A percentile compares a stretch with the other conserved stretches of the same genome.
These are phyloP conservation scores for Papilio gigon DNA, from an alignment of 2,888 invertebrate species.

Conservation along the genomic window DNA sequence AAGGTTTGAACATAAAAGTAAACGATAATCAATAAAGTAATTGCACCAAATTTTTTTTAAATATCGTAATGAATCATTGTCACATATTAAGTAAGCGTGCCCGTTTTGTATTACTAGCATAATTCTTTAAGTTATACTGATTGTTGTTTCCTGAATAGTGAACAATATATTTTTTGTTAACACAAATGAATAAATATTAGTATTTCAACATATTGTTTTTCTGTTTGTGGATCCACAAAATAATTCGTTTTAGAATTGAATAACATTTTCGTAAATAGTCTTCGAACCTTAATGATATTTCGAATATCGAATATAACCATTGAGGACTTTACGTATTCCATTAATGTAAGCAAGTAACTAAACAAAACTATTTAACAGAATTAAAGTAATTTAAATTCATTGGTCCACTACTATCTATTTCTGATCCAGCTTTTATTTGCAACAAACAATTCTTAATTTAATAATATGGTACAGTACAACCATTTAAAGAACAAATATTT, in stretches of 20 bases:
- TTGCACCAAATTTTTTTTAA: constrained; percentile 53
- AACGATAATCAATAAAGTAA: constrained; percentile 19
- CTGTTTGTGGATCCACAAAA: too few species aligned
- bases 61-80: constrained; percentile 51
- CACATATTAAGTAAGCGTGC: constrained; percentile 52
- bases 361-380: too few species aligned
- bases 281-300: too few species aligned
- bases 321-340: too few species aligned
- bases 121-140: constrained; percentile 54
- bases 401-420: too few species aligned
- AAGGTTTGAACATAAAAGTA: constrained; percentile 66
- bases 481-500: not conserved
- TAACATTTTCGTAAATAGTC: too few species aligned
- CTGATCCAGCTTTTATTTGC: too few species aligned
- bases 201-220: constrained; percentile 15
- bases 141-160: constrained; percentile 58
- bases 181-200: constrained; percentile 38
- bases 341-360: too few species aligned
- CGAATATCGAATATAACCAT: too few species aligned
- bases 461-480: not conserved
- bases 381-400: too few species aligned
- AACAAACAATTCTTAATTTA: too few species aligned
- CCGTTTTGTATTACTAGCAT: constrained; percentile 72
- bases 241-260: too few species aligned
- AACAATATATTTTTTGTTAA: constrained; percentile 58